Evolutionary conservation across 2,113 vertebrate genomes (phyloP).

Genomic region (Dasyurus viverrinus): DNA sequence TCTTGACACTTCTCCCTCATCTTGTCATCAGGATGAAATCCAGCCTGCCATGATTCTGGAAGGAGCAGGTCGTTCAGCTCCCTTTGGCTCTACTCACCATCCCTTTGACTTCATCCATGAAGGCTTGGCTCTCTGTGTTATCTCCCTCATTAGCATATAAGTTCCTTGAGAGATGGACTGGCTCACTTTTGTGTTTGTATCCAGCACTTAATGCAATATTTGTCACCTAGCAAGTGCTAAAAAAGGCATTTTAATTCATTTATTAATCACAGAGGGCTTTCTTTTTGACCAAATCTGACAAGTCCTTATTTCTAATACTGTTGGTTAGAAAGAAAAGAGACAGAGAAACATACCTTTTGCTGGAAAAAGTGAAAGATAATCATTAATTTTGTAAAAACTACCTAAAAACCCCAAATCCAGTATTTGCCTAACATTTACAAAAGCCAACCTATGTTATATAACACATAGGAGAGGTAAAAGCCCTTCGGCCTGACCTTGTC

Average conservation of each 20-base stretch:
- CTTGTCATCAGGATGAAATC: neutral
- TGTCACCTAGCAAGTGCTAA: neutral
- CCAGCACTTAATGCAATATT: neutral
- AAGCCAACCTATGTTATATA: constrained; percentile 22
- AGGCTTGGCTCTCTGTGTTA: neutral
- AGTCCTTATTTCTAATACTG: neutral
- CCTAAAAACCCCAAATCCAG: neutral
- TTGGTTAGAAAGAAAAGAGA: constrained; percentile 9
- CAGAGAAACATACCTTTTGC: neutral
- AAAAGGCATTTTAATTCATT: neutral
- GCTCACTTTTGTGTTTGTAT: neutral
- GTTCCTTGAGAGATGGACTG: neutral
- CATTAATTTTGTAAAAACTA: constrained; percentile 27
- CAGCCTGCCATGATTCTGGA: neutral
- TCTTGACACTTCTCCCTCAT: neutral
- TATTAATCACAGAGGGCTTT: neutral
- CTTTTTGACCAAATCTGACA: neutral
- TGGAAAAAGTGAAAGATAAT: constrained; percentile 32
- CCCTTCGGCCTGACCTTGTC: constrained; percentile 58
- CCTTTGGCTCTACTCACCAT: neutral
- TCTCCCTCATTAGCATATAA: neutral
- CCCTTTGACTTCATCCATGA: neutral
- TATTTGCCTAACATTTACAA: neutral
- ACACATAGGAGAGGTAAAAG: neutral
- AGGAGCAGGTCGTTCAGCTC: neutral